Percentiles rank a stretch among this genome's conserved stretches.
Conservation (phyloP, 2,113 vertebrate genomes). For the Antechinus flavipes region DNA sequence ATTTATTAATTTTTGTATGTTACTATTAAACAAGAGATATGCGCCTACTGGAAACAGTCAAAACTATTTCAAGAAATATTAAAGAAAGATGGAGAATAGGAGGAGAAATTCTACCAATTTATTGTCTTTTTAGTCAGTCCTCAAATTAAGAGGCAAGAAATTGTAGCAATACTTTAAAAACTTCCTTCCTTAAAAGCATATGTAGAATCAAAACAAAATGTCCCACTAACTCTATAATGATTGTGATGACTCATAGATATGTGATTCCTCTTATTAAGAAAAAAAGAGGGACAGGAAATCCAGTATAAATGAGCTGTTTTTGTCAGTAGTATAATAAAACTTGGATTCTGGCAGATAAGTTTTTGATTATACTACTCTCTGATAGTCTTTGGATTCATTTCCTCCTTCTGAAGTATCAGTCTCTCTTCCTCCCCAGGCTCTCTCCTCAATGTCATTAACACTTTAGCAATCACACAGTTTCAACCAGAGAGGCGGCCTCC, state of each 20-base stretch:
- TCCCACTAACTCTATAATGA: slow-evolving; percentile 62
- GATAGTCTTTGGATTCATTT: slow-evolving; percentile 79
- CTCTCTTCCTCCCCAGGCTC: slow-evolving; percentile 28
- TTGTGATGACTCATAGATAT: slow-evolving; percentile 74
- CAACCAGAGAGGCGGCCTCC: slow-evolving; percentile 47
- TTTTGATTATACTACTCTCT: slow-evolving; percentile 79
- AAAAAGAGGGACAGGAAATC: slow-evolving; percentile 75
- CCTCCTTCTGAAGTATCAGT: slow-evolving; percentile 58
- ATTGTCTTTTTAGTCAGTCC: slow-evolving; percentile 60
- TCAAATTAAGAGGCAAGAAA: slow-evolving; percentile 56
- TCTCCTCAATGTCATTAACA: slow-evolving; percentile 50
- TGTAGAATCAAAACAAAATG: slow-evolving; percentile 51
- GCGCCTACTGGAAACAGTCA: slow-evolving; percentile 74
- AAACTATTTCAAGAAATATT: slow-evolving; percentile 60
- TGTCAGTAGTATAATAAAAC: slow-evolving; percentile 78
- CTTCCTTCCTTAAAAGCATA: slow-evolving; percentile 11
- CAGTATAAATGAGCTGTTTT: slow-evolving; percentile 81
- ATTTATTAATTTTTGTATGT: slow-evolving; percentile 77
- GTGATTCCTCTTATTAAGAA: slow-evolving; percentile 74
- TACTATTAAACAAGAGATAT: slow-evolving; percentile 72
- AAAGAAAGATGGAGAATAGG: slow-evolving; percentile 24
- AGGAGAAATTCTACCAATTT: slow-evolving; percentile 56
- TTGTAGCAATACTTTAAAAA: slow-evolving; percentile 41
- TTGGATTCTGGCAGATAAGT: slow-evolving; percentile 69
- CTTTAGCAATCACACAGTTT: slow-evolving; percentile 49